A percentile compares a stretch with the other conserved stretches of the same genome.
Evolutionary conservation across 2,113 vertebrate genomes (phyloP).

Genomic region (Passer montanus): DNA sequence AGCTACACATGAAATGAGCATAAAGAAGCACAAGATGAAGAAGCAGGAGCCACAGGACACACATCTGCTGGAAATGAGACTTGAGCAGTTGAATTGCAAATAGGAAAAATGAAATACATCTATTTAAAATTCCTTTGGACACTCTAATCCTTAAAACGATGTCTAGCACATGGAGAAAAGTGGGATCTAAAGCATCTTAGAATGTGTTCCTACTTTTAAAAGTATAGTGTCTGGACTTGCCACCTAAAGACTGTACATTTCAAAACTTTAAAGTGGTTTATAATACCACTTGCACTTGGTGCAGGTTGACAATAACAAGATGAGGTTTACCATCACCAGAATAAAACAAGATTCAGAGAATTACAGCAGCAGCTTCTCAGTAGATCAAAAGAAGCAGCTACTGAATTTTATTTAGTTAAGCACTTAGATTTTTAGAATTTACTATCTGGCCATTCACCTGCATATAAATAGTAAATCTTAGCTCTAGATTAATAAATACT

Average conservation of each 20-base stretch:
- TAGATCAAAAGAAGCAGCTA: neutral
- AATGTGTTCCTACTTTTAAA: neutral
- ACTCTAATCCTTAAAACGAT: neutral
- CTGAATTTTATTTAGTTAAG: neutral
- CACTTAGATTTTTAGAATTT: neutral
- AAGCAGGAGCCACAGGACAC: neutral
- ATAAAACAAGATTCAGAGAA: neutral
- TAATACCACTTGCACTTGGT: neutral
- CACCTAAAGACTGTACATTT: neutral
- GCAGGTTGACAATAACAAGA: neutral
- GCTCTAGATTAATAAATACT: neutral
- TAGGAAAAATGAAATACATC: neutral
- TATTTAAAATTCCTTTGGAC: neutral
- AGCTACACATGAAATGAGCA: neutral
- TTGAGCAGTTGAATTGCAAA: neutral
- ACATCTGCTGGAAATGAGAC: neutral
- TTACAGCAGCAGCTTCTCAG: neutral
- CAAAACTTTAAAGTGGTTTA: neutral
- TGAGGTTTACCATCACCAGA: neutral
- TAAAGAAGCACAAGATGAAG: neutral
- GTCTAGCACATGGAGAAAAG: neutral
- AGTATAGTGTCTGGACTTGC: neutral
- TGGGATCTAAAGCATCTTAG: neutral
- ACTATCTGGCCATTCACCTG: neutral
- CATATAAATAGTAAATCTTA: neutral